Evolutionary conservation across 2,888 invertebrate genomes (phyloP), one percentile per base, ranked within the genome.

Genomic region (Lasiommata megera): DNA sequence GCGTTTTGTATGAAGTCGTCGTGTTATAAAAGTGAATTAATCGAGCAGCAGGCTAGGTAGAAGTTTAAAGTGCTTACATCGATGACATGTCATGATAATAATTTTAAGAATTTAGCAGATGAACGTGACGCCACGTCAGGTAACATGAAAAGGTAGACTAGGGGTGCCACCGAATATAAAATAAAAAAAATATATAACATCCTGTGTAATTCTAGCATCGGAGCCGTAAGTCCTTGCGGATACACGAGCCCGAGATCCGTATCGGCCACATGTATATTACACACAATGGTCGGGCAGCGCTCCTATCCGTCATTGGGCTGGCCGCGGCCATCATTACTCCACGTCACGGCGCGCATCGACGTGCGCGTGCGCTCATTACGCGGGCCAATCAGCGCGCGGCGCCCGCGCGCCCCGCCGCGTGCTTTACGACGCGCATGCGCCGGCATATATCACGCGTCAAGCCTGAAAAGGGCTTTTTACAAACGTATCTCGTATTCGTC

Each of bases 401-500:
- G 83, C 81, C 64, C 67, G 79, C 86, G 85, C 88, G 79, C 88
- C 87, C 88, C 81, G 87, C 79, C 77, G 88, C 70, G 88, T 84
- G 77, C 80, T 87, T 89, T 87, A 88, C 86, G 78, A 73, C 78
- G 75, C 80, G 79, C 80, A 68, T 69, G 79, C 82, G 75, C 82
- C 67, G 72, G 79, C 77, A 89, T 89, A 88, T 88, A 86, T 90
- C 88, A 86, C 81, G 72, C 82, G 88, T 87, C 88, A 84, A 74
- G 70, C 70, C 78, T 77, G 77, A 77, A 84, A 87, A 82, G 80
- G 79, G 76, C 79, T 82, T 81, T 82, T 84, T 82, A 84, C 82
- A 79, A 82, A 84, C 83, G 79, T 82, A 87, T 87, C 87, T 84
- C 77, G 77, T 85, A 89, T 90, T 87, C 89, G 88, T 90, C 89